Evolutionary conservation across 2,113 vertebrate species (phyloP).

Genomic region (Sylvia atricapilla): DNA sequence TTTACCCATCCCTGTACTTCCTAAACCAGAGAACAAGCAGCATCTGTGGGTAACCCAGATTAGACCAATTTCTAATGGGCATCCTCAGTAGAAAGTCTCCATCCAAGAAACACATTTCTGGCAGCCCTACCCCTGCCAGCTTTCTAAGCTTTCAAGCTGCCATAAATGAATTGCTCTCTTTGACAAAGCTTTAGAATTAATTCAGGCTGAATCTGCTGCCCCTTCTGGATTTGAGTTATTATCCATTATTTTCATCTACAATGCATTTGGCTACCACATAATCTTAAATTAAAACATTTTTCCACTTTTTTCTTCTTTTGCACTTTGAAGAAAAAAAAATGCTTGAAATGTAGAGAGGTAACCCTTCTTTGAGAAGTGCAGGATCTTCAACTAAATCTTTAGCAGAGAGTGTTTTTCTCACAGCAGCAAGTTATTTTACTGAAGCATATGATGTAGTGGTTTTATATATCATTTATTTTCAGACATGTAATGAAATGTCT

Average conservation of each 20-base stretch:
- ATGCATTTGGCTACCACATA: neutral
- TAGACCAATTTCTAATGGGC: neutral
- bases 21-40: neutral
- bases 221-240: neutral
- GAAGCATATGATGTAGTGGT: neutral
- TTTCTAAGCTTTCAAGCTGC: constrained; percentile 9
- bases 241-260: neutral
- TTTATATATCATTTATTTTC: neutral
- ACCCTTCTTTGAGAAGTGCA: neutral
- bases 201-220: neutral
- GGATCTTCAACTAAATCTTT: neutral
- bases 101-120: neutral
- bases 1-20: neutral
- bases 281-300: neutral
- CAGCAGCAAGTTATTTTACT: neutral
- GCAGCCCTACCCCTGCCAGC: neutral
- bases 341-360: neutral
- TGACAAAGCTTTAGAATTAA: constrained; percentile 28
- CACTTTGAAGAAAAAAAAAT: neutral
- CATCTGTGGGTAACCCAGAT: neutral
- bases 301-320: neutral
- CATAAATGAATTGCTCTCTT: constrained; percentile 21
- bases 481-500: neutral
- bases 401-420: neutral
- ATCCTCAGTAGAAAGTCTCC: neutral